Percentiles rank a stretch among this genome's conserved stretches.
Conservation (phyloP, 2,888 invertebrate species). For the Papilio gigon region DNA sequence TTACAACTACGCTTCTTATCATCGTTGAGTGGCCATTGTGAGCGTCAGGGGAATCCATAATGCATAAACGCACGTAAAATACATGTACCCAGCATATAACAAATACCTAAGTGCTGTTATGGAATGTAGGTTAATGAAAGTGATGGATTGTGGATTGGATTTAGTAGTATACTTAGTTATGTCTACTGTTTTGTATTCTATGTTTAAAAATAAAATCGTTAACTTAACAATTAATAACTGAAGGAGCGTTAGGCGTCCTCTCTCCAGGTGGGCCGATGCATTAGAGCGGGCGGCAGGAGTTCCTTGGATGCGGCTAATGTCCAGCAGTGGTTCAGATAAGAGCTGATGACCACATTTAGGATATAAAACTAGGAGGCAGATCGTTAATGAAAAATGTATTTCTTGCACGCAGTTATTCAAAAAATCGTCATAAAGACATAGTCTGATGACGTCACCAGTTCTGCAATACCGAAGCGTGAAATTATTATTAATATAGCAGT, state of each 20-base stretch:
- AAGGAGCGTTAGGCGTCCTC: too few species aligned
- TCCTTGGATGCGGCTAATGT: too few species aligned
- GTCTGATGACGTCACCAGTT: slow-evolving; percentile 44
- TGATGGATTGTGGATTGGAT: not conserved
- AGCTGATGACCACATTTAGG: too few species aligned
- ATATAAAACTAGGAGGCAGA: too few species aligned
- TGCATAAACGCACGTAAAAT: slow-evolving; percentile 3
- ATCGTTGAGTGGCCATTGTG: not conserved
- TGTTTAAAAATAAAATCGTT: not conserved
- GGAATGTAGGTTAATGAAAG: not conserved
- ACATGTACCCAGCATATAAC: not conserved
- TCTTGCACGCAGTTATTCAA: slow-evolving; percentile 28
- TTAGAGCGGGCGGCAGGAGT: too few species aligned
- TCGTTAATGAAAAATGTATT: too few species aligned
- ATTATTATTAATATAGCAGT: slow-evolving; percentile 61
- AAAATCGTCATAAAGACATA: slow-evolving; percentile 4
- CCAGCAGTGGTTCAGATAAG: too few species aligned
- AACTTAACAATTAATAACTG: too few species aligned
- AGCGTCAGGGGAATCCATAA: not conserved
- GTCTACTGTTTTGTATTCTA: not conserved
- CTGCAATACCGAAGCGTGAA: slow-evolving; percentile 44
- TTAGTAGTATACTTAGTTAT: not conserved
- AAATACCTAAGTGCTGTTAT: not conserved
- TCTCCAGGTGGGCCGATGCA: too few species aligned
- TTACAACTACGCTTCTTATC: not conserved